Conservation (phyloP, 2,797 vertebrate genomes). For the Borostomias antarcticus region DNA sequence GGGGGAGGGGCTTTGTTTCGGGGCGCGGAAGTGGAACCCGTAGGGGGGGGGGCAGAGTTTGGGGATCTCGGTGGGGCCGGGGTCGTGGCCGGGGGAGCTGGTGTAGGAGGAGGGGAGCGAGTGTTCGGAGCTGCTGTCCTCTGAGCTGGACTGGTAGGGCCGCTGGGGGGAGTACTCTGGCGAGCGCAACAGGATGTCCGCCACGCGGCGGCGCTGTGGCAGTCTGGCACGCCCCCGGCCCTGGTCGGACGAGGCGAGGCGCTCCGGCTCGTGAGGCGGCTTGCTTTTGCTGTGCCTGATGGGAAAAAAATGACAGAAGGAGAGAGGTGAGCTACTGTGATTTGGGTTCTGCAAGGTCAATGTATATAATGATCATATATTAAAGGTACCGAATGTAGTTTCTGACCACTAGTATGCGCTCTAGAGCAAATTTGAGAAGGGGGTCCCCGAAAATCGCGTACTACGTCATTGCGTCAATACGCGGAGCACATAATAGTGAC, state of each 20-base stretch:
- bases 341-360: too few species aligned
- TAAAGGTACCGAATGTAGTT: too few species aligned
- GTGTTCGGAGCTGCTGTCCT: slow-evolving; percentile 86
- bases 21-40: slow-evolving; percentile 67
- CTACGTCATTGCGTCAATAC: too few species aligned
- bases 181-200: slow-evolving; percentile 75
- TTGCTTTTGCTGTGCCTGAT: slow-evolving; percentile 78
- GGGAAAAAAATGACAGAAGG: too few species aligned
- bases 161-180: slow-evolving; percentile 72
- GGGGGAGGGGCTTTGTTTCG: slow-evolving; percentile 48
- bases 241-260: slow-evolving; percentile 53
- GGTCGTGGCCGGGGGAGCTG: slow-evolving; percentile 71
- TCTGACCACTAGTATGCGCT: too few species aligned
- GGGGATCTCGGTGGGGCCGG: slow-evolving; percentile 58
- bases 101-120: slow-evolving; percentile 82
- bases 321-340: too few species aligned
- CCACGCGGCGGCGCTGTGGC: slow-evolving; percentile 72
- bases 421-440: too few species aligned
- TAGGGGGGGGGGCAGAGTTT: slow-evolving; percentile 79
- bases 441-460: too few species aligned
- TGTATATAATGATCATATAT: too few species aligned
- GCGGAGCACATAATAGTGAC: too few species aligned
- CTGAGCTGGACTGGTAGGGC: slow-evolving; percentile 80
- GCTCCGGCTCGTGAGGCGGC: slow-evolving; percentile 51
- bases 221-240: slow-evolving; percentile 68